Evolutionary conservation across 2,888 invertebrate species (phyloP).

Genomic region (Zeuzera pyrina): DNA sequence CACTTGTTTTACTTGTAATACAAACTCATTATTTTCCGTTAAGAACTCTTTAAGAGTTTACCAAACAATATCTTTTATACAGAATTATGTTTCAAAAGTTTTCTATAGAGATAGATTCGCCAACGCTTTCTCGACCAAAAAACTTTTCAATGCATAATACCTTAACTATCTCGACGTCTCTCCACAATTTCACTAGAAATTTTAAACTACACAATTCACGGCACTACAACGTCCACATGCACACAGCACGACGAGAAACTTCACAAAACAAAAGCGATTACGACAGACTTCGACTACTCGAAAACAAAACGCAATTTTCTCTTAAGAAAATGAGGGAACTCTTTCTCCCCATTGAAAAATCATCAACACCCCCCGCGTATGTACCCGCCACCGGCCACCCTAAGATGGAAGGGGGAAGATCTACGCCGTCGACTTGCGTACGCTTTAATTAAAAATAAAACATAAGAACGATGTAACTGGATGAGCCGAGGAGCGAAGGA

Average conservation of each 20-base stretch:
- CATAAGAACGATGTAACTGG: conserved; percentile 75
- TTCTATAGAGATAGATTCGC: neutral
- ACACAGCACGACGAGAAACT: conserved; percentile 46
- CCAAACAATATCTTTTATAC: no score
- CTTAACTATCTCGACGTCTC: conserved; percentile 42
- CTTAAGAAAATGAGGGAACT: conserved; percentile 74
- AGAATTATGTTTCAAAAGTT: neutral
- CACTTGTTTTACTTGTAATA: no score
- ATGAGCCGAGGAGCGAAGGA: conserved; percentile 73
- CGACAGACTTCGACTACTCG: conserved; percentile 72
- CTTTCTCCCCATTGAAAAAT: conserved; percentile 74
- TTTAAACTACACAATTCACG: conserved; percentile 67
- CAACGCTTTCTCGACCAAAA: conserved; percentile 10
- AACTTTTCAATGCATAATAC: conserved; percentile 36
- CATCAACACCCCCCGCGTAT: conserved; percentile 72
- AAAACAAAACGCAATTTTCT: conserved; percentile 74
- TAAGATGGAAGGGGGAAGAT: conserved; percentile 53
- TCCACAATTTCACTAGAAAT: conserved; percentile 49
- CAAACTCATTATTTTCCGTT: no score
- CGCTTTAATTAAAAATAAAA: conserved; percentile 75
- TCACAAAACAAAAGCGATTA: conserved; percentile 71
- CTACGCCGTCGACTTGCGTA: conserved; percentile 72
- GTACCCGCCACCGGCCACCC: conserved; percentile 43
- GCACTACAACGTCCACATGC: conserved; percentile 50
- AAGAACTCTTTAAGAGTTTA: no score